Conservation (phyloP, 2,797 vertebrate species). For the Diceros bicornis region DNA sequence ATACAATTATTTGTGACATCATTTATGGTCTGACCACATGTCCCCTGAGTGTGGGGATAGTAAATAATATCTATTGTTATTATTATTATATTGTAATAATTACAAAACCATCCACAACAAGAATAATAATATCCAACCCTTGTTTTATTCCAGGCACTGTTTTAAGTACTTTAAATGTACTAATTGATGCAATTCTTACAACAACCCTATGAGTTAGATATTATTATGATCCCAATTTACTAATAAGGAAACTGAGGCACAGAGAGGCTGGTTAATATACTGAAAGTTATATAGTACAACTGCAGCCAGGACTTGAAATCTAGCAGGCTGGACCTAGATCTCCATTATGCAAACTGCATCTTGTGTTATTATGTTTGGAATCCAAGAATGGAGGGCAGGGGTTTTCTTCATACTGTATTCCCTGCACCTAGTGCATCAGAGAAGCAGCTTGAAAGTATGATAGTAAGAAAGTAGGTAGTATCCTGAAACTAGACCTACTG, state of each 20-base stretch:
- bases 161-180: neutral
- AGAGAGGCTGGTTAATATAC: neutral
- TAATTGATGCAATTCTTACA: neutral
- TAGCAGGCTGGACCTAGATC: neutral
- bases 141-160: neutral
- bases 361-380: neutral
- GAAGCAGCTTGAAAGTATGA: neutral
- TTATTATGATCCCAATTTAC: neutral
- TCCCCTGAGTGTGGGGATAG: neutral
- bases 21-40: neutral
- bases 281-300: neutral
- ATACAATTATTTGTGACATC: neutral
- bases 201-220: neutral
- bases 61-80: neutral
- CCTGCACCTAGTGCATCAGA: neutral
- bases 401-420: neutral
- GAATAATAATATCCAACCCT: neutral
- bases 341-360: neutral
- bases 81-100: neutral
- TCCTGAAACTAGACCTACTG: neutral
- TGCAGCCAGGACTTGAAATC: neutral
- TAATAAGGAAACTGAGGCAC: slow-evolving; percentile 6
- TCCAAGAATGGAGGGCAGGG: neutral
- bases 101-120: neutral
- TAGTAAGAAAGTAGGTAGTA: neutral